Conservation (phyloP, 2,113 vertebrate species). For the Parotia lawesii region DNA sequence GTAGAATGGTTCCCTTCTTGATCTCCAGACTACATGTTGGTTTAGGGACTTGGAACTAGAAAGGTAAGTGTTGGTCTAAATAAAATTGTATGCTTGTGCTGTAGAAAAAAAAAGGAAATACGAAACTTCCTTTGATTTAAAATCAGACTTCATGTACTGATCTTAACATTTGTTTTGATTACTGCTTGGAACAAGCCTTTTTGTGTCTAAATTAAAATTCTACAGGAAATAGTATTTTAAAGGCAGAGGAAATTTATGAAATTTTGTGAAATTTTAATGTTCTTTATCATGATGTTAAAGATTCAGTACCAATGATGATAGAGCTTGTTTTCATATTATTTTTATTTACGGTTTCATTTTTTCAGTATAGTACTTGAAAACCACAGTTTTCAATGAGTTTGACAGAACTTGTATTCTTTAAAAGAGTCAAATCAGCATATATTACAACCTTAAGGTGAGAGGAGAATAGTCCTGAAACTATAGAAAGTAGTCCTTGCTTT, state of each 20-base stretch:
- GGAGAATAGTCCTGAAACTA: not conserved
- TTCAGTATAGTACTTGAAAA: not conserved
- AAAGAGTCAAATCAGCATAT: not conserved
- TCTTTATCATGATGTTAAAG: not conserved
- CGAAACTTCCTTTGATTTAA: not conserved
- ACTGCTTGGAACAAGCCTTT: not conserved
- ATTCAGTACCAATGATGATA: not conserved
- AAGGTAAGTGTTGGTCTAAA: not conserved
- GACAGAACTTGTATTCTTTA: not conserved
- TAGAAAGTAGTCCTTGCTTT: not conserved
- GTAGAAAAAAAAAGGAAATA: not conserved
- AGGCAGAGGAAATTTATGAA: not conserved
- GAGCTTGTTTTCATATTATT: not conserved
- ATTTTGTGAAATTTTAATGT: not conserved
- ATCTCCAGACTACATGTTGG: not conserved
- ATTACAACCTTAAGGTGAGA: not conserved
- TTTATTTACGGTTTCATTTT: not conserved
- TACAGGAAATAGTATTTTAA: not conserved
- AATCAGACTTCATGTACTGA: not conserved
- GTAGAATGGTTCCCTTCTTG: rapidly evolving
- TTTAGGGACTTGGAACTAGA: not conserved
- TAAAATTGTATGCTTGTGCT: not conserved
- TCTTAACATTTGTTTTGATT: not conserved
- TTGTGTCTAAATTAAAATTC: not conserved
- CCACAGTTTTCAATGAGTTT: not conserved